Base-by-base conservation (phyloP, 2,113 vertebrate genomes). In the Psittacus erithacus region DNA sequence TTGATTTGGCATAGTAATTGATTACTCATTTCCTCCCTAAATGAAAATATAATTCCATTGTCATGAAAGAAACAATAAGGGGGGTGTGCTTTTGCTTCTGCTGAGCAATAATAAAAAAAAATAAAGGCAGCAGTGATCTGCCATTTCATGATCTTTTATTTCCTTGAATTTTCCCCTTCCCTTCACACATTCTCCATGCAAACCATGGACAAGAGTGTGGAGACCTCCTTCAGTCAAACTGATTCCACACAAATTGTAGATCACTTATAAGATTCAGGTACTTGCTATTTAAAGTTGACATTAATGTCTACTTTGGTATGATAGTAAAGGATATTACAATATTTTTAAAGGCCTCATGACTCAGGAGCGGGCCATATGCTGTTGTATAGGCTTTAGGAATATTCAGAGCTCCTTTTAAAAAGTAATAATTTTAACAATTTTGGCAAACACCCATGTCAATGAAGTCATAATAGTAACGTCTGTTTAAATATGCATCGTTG, bases 201-300 rank as follows among this genome's bases (percentile, higher is more conserved):
- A 93, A 83, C 9, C 23, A 78, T 1, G 2, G 55, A 33, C 28
- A 67, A 77, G 20, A 55, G 3, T 18, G 23, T 5, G 18, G 38
- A 74, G 53, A 73, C 53, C 68, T 13, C 13, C n/a, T 52, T 52
- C 27, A 74, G 28, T 62, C 50, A 79, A 86, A 86, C 16, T 17
- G 53, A 74, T 64, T 52, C 43, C 64, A 77, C 27, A 27, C 46
- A 55, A 49, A 76, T 3, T 55, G 24, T 8, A 67, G 59, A 62
- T 15, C 0, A 0, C 6, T 70, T 20, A 39, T 25, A 52, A 53
- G 23, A 59, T 59, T 17, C 6, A 1, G 17, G 23, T 47, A 88
- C 18, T 69, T 50, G 24, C 14, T 77, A n/a, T 62, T 79, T 82
- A 39, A 49, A 65, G 57, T 11, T 68, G 41, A n/a, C 20, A 17